Evolutionary conservation across 2,113 vertebrate species (phyloP), one percentile per base, ranked within the genome.

Genomic region (Heptranchias perlo): DNA sequence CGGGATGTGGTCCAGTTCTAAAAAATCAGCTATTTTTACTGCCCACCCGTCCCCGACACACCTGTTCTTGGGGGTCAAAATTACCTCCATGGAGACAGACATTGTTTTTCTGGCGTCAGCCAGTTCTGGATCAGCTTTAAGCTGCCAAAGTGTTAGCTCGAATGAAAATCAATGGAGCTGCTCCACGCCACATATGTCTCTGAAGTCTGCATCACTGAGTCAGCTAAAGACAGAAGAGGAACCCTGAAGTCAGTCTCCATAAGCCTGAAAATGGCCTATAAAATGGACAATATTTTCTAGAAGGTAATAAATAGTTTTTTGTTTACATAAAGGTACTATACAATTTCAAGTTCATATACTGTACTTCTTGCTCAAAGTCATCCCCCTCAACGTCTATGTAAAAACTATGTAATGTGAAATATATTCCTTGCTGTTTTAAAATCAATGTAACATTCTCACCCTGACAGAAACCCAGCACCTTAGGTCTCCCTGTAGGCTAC

Each of bases 151-250:
- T 61, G 11, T n/a, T 52, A 92, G 35, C 31, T 92, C 89, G 54
- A 39, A n/a, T 92, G 11, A 21, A 61, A 92, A 92, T 92, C 89
- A 96, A 44, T 92, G 4, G 96, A 96, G 4, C 96, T 64, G 67
- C 65, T 96, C 52, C 62, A 69, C 5, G 61, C 54, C 96, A 95
- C 93, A 82, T 28, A 14, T 39, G 31, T 95, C 35, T 95, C 0
- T 76, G 1, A 25, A 3, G 31, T 39, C 0, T 96, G 95, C 89
- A 35, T 39, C 54, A 95, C 95, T 69, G 58, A n/a, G n/a, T n/a
- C n/a, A n/a, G n/a, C n/a, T n/a, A n/a, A 87, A 78, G 93, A 54
- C 44, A 62, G 96, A 96, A 95, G 91, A 35, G 31, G 16, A 76
- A 76, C 16, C 69, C 69, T 76, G 62, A 94, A 67, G 10, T 91